These are phyloP conservation scores for Luscinia megarhynchos DNA, from an alignment of 2,797 vertebrate species.

Conservation along the genomic window DNA sequence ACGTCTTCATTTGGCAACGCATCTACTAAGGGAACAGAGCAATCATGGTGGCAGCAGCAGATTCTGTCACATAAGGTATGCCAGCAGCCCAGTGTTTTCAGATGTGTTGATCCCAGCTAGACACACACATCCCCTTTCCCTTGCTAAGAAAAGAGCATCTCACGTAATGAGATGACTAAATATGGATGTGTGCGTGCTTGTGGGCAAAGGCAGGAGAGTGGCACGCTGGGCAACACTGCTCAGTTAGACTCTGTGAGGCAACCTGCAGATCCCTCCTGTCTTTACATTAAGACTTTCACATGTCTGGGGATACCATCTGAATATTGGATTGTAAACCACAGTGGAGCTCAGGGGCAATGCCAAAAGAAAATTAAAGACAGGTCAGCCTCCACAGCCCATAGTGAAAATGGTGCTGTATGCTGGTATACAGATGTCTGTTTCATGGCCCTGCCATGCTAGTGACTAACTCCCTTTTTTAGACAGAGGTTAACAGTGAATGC, in stretches of 20 bases:
- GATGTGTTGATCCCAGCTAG: background rate
- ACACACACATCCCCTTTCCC: accelerated
- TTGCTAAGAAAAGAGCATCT: background rate
- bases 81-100: background rate
- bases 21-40: background rate
- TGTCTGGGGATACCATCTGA: background rate
- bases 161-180: background rate
- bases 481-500: background rate
- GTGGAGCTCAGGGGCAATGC: background rate
- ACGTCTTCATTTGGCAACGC: background rate
- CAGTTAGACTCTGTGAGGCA: background rate
- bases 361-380: background rate
- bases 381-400: background rate
- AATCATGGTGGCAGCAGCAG: background rate
- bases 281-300: background rate
- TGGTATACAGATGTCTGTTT: background rate
- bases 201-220: background rate
- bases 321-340: background rate
- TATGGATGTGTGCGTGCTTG: background rate
- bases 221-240: background rate
- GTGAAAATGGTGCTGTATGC: background rate
- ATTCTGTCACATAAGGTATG: background rate
- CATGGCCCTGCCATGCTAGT: background rate
- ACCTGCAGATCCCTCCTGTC: background rate
- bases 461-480: background rate